Evolutionary conservation across 2,113 vertebrate genomes (phyloP), one percentile per base, ranked within the genome.

Genomic region (Bambusicola thoracicus): DNA sequence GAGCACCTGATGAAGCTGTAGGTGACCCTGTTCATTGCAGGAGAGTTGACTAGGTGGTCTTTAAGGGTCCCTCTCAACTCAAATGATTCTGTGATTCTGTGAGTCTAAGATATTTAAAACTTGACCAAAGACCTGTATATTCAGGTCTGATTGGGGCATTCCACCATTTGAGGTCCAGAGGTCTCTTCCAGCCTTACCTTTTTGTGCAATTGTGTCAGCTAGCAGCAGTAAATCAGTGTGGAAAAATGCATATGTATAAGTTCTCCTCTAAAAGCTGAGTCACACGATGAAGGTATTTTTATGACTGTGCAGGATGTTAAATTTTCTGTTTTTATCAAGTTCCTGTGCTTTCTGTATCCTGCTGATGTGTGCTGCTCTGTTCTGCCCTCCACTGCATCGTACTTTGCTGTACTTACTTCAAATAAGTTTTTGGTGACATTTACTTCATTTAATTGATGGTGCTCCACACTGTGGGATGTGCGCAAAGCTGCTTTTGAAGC

Each of bases 401-500:
- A 27, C 65, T 91, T 82, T 81, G 62, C 58, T 61, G 61, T 41
- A 22, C 27, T 83, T 44, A 58, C 25, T 63, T 0, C 0, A 5
- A 36, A 2, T 21, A 62, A 78, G 58, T 72, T 58, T 81, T 75
- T 19, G 11, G 24, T 86, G 85, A 41, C 56, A 75, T 84, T 92
- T 90, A 11, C 65, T 72, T 73, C 51, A 25, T 34, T 49, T 59
- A 41, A 69, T 89, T 87, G 48, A 68, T 81, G 70, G 72, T 66
- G 74, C 73, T 59, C 76, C 10, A 13, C 21, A 34, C 66, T 32
- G 40, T 34, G 24, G 44, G 62, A 36, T 68, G 30, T 30, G 46
- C 38, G 53, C 29, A 77, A 75, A 93, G n/a, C 53, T 92, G 29
- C 84, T 95, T 95, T 87, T 89, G 92, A 90, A 97, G 92, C 49